Conservation (phyloP, 2,797 vertebrate species). For the Xenops minutus region DNA sequence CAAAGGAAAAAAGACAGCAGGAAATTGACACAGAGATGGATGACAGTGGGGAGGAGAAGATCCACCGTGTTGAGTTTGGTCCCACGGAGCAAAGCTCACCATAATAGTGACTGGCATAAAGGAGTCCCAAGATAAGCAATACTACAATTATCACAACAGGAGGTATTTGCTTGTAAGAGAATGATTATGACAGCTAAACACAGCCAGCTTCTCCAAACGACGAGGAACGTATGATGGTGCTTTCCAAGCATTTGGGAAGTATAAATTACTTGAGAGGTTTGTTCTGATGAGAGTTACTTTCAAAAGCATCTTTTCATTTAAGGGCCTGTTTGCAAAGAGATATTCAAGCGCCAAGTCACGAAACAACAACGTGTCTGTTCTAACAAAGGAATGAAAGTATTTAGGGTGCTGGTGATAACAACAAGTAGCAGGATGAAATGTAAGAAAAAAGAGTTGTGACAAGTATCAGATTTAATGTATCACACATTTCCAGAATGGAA, state of each 20-base stretch:
- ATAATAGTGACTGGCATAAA: conserved; percentile 5
- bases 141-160: not conserved
- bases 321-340: not conserved
- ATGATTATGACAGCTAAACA: not conserved
- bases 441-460: not conserved
- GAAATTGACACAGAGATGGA: conserved; percentile 14
- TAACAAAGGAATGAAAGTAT: not conserved
- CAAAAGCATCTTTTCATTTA: not conserved
- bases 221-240: not conserved
- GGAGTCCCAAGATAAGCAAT: not conserved
- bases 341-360: not conserved
- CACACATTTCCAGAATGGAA: not conserved
- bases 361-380: not conserved
- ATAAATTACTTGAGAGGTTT: not conserved
- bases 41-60: not conserved
- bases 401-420: not conserved
- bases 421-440: not conserved
- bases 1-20: not conserved
- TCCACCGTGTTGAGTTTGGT: not conserved
- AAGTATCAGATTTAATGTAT: not conserved
- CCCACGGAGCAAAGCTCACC: not conserved
- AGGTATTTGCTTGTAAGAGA: not conserved
- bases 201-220: not conserved
- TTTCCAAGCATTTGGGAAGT: not conserved
- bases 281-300: not conserved